These are phyloP conservation scores for Sinohyriopsis cumingii DNA, from an alignment of 2,888 invertebrate species.

Conservation along the genomic window DNA sequence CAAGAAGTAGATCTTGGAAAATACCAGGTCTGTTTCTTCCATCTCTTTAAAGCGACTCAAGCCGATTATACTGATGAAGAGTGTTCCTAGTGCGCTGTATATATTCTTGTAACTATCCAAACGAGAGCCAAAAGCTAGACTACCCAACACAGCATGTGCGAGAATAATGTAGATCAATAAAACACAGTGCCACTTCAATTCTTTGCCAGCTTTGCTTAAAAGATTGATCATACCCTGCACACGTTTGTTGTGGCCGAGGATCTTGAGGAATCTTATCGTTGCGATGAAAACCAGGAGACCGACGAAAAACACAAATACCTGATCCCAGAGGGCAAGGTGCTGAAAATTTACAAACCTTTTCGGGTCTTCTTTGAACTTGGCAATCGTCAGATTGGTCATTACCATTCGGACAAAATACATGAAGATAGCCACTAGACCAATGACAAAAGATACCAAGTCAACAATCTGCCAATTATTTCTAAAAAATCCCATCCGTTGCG, in stretches of 20 bases:
- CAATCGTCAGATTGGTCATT: constrained; percentile 38
- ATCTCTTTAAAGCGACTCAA: constrained; percentile 50
- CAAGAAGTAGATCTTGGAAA: constrained; percentile 55
- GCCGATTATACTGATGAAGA: constrained; percentile 56
- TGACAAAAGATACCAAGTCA: constrained; percentile 39
- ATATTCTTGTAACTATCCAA: constrained; percentile 45
- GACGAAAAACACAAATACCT: constrained; percentile 38
- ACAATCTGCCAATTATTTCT: constrained; percentile 45
- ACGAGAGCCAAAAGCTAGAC: constrained; percentile 44
- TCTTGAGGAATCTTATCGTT: constrained; percentile 48
- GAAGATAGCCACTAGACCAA: constrained; percentile 29
- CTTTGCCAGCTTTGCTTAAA: constrained; percentile 39
- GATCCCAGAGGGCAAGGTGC: constrained; percentile 53
- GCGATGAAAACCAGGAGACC: constrained; percentile 48
- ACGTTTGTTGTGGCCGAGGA: constrained; percentile 54
- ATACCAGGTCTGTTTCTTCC: constrained; percentile 36
- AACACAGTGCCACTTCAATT: constrained; percentile 50
- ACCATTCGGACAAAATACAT: constrained; percentile 40
- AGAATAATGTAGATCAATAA: constrained; percentile 44
- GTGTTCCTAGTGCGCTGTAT: constrained; percentile 40
- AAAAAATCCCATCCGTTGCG: constrained; percentile 37
- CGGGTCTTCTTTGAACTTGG: constrained; percentile 44
- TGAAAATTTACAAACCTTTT: constrained; percentile 56
- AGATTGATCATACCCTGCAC: constrained; percentile 43
- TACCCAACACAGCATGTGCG: constrained; percentile 49